Base-by-base conservation (phyloP, 2,797 vertebrate species). In the Cryptoblepharus egeriae region DNA sequence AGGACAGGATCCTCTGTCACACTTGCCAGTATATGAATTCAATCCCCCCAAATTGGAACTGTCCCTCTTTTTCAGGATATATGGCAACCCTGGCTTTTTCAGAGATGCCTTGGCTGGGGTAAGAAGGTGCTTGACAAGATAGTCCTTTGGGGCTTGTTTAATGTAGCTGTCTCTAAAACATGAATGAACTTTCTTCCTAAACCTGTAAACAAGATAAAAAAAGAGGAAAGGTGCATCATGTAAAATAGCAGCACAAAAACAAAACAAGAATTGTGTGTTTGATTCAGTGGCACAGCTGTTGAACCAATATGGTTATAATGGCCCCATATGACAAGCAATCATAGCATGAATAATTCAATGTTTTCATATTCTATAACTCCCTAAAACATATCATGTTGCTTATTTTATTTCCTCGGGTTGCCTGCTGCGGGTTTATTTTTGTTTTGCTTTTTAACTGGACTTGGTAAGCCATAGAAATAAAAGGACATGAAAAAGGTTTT, bases 321-420 rank as follows among this genome's bases (percentile, higher is more conserved):
- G 71, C 58, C 30, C 6, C 3, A 12, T 64, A 58, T 3, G 76
- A 89, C 11, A 79, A 4, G 45, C 28, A 75, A 72, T 20, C 57
- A 49, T 35, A 39, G 76, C 67, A 80, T 90, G 85, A 93, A 92
- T 94, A 88, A 91, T 90, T 88, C 77, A 90, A 85, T 79, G 63
- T 63, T 75, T 67, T 0, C 30, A 0, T 82, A 83, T 55, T 49
- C 37, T 79, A 78, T 37, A 83, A 81, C 0, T 37, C 30, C 20
- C 67, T 30, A n/a, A 39, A 39, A 80, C 72, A 16, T 24, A 11
- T 24, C 79, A 61, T 57, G 68, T 77, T 60, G 26, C 61, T 87
- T 28, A 74, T 52, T 86, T 89, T 57, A 55, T 72, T 91, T 89
- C 63, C 24, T 74, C 79, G 77, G 32, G 10, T 74, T 76, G 45